phyloP scores from a whole-genome alignment of 2,888 invertebrate genomes.

The Megastigmus dorsalis region DNA sequence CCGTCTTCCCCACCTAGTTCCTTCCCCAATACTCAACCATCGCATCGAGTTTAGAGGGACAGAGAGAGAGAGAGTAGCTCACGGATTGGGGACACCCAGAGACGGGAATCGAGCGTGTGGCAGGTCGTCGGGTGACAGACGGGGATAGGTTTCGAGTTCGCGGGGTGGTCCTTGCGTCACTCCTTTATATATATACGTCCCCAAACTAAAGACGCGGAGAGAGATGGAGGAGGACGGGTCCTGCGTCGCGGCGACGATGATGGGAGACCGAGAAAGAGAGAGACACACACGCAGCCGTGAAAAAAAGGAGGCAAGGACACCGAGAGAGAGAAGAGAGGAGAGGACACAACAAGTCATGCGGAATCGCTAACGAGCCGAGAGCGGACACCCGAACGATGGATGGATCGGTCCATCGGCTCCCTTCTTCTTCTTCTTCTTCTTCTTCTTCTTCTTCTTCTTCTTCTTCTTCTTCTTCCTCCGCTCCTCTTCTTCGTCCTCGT shows the following conservation, averaged over 20 bases:
- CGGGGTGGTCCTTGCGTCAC: conserved; percentile 60
- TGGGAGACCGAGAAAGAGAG: conserved; percentile 33
- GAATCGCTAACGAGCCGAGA: conserved; percentile 61
- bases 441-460: too few species aligned
- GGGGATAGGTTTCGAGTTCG: conserved; percentile 69
- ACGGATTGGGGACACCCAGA: too few species aligned
- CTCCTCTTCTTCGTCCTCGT: too few species aligned
- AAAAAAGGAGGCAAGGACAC: too few species aligned
- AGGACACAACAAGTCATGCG: conserved; percentile 54
- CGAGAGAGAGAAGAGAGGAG: conserved; percentile 62
- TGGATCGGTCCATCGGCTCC: conserved; percentile 57
- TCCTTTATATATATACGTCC: too few species aligned
- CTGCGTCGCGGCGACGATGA: conserved; percentile 5
- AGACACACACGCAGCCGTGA: conserved; percentile 42
- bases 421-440: neutral
- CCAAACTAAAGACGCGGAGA: conserved; percentile 51
- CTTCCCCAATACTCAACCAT: too few species aligned
- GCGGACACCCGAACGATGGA: conserved; percentile 70
- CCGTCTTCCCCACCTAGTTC: too few species aligned
- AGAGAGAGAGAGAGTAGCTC: too few species aligned
- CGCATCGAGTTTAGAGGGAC: too few species aligned
- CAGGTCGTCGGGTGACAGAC: conserved; percentile 69
- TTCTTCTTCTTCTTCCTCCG: too few species aligned
- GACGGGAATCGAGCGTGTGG: too few species aligned
- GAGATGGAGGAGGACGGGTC: conserved; percentile 22